Evolutionary conservation across 2,113 vertebrate genomes (phyloP).

Genomic region (Barbus barbus): DNA sequence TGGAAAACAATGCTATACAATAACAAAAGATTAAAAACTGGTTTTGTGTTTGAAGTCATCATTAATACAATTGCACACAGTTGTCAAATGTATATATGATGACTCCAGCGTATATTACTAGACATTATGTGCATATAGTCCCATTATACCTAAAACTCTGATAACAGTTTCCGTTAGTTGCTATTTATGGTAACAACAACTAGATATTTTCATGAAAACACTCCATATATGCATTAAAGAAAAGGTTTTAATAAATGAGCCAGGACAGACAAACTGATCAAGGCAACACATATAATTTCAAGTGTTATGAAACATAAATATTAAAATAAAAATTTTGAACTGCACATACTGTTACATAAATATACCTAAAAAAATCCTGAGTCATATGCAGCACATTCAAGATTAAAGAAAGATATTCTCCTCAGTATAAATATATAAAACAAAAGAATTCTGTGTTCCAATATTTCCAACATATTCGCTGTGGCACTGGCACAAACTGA

Average conservation of each 20-base stretch:
- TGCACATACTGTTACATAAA: neutral
- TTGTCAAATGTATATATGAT: neutral
- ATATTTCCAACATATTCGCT: neutral
- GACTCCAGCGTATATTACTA: neutral
- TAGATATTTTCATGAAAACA: too few relatives aligned
- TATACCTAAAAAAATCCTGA: neutral
- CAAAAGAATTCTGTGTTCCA: neutral
- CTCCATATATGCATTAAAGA: slow-evolving; percentile 8
- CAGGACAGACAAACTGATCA: neutral
- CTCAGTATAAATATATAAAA: neutral
- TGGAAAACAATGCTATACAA: neutral
- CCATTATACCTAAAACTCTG: neutral
- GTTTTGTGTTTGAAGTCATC: neutral
- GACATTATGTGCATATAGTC: neutral
- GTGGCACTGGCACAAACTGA: too few relatives aligned
- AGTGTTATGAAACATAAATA: slow-evolving; percentile 11
- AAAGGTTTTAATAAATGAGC: slow-evolving; percentile 25
- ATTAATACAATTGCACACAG: neutral
- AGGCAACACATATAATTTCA: neutral
- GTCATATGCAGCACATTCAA: neutral
- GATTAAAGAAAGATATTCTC: neutral
- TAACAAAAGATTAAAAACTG: neutral
- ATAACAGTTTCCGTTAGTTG: neutral
- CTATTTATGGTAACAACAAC: neutral
- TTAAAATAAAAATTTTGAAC: neutral